Conservation (phyloP, 2,113 vertebrate species). For the Trematomus loennbergii region DNA sequence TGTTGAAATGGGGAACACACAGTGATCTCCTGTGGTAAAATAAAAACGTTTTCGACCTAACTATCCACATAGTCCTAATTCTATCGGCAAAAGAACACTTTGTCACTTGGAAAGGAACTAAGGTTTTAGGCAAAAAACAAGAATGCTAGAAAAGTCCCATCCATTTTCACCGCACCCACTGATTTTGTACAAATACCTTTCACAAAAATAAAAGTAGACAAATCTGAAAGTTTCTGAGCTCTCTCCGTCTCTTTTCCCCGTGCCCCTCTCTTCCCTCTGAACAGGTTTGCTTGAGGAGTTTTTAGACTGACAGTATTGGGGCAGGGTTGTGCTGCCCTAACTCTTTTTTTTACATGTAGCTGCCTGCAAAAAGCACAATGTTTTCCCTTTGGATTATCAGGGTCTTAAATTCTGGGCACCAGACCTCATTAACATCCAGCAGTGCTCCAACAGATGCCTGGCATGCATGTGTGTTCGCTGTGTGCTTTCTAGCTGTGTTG, state of each 20-base stretch:
- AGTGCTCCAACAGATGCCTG: constrained; percentile 2
- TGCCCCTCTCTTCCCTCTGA: constrained; percentile 20
- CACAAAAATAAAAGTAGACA: not conserved
- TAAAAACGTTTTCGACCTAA: not conserved
- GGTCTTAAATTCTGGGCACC: constrained; percentile 21
- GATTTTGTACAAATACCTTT: not conserved
- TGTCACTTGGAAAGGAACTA: not conserved
- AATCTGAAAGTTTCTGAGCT: not conserved
- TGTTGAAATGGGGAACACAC: not conserved
- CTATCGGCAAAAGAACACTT: not conserved
- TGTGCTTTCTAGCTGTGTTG: not conserved
- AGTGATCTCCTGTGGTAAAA: not conserved
- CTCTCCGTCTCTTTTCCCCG: not conserved
- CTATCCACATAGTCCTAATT: not conserved
- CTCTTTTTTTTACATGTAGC: constrained; percentile 1
- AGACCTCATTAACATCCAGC: constrained; percentile 22
- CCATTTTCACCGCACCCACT: not conserved
- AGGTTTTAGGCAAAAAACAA: too few relatives aligned
- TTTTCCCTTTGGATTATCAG: constrained; percentile 11
- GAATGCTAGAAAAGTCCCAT: not conserved
- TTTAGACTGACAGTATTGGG: constrained; percentile 62
- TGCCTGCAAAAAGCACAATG: constrained; percentile 23
- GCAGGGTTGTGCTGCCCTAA: constrained; percentile 5
- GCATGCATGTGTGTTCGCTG: not conserved
- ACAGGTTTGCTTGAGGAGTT: constrained; percentile 48